Evolutionary conservation across 2,113 vertebrate species (phyloP).

Genomic region (Macquaria ambigua): DNA sequence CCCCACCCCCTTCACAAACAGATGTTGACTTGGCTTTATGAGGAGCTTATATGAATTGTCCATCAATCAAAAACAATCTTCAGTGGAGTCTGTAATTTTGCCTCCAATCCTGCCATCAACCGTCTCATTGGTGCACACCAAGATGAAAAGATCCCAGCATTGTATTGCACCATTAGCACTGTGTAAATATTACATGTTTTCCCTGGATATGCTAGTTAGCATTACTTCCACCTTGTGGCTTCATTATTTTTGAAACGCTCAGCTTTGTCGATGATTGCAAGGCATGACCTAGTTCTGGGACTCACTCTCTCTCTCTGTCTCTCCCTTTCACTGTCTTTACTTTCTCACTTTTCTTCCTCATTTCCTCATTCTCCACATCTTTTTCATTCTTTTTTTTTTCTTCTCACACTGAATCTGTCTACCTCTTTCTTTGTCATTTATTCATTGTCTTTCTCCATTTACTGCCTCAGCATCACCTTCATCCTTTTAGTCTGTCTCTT

Average conservation of each 20-base stretch:
- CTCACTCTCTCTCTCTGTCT: constrained; percentile 32
- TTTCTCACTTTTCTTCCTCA: constrained; percentile 53
- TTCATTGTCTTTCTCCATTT: constrained; percentile 72
- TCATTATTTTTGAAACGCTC: constrained; percentile 82
- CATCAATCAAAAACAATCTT: constrained; percentile 75
- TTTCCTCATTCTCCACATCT: constrained; percentile 50
- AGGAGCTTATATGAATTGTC: constrained; percentile 73
- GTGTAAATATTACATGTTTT: constrained; percentile 83
- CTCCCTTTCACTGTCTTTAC: constrained; percentile 49
- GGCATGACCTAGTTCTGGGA: constrained; percentile 83
- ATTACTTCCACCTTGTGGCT: constrained; percentile 83
- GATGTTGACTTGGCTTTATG: constrained; percentile 74
- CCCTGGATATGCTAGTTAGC: constrained; percentile 80
- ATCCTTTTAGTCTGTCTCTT: constrained; percentile 43
- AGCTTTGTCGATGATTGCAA: constrained; percentile 77
- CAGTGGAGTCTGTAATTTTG: constrained; percentile 55
- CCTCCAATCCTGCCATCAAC: constrained; percentile 60
- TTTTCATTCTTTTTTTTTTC: constrained; percentile 47
- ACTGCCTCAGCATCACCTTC: constrained; percentile 58
- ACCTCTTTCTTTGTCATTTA: constrained; percentile 65
- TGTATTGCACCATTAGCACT: constrained; percentile 74
- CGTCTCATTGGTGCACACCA: constrained; percentile 38
- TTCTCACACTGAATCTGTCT: constrained; percentile 39
- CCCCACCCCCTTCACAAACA: constrained; percentile 63
- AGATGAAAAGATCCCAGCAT: constrained; percentile 66